Evolutionary conservation across 2,797 vertebrate genomes (phyloP), one percentile per base, ranked within the genome.

Genomic region (Leucoraja ocellata): DNA sequence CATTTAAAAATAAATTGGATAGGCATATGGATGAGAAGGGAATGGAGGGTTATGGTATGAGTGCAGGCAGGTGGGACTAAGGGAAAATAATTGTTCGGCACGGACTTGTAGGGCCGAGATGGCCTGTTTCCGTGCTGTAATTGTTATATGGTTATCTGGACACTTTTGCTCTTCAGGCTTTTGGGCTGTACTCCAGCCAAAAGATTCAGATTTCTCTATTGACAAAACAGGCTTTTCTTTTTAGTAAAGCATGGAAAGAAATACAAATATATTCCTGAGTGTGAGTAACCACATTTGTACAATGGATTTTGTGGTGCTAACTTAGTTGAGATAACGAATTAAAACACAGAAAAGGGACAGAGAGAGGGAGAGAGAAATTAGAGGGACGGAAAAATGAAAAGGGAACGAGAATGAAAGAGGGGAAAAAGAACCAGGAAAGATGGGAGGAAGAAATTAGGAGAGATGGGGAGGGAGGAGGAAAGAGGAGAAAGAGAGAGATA

Each of bases 381-480:
- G 46, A 54, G 46, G 46, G 18, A 71, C 21, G 68, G 18, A 14
- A 14, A 71, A 14, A 14, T 71, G 68, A 71, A 18, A 18, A 71
- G 84, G 39, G 93, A 65, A 18, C 46, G 46, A 14, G 93, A 93
- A 84, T n/a, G 80, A 14, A 74, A 11, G 63, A 65, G 28, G 28
- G 71, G 61, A 93, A 28, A 93, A 8, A 46, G 14, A n/a, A 68
- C 84, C 46, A 93, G 61, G 93, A 93, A 84, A 36, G 80, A 14
- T 73, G 7, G 63, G 54, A 14, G 28, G 58, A 71, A 93, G 32
- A 93, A 8, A 46, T 36, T 21, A 16, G 39, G 14, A 32, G 2
- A 79, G 32, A 71, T 32, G 23, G 71, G 68, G 36, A 71, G 7
- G 46, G 46, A 21, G 63, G 90, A 32, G 58, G 5, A 18, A 94